A percentile compares a stretch with the other conserved stretches of the same genome.
Evolutionary conservation across 2,113 vertebrate species (phyloP).

Genomic region (Catharus fuscescens): DNA sequence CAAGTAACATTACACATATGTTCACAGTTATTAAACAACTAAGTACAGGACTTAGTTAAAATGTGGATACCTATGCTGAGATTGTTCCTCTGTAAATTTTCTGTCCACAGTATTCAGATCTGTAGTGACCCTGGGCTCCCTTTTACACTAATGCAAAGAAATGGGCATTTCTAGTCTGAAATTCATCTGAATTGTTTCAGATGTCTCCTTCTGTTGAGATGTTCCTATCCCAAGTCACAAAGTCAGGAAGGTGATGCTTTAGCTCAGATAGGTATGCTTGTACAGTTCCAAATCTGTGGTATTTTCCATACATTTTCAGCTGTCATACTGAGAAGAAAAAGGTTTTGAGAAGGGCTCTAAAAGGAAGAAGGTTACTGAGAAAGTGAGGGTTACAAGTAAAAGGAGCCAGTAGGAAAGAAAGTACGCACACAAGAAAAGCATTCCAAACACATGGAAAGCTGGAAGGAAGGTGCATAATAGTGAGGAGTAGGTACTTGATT

Average conservation of each 20-base stretch:
- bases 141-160: neutral
- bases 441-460: neutral
- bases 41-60: neutral
- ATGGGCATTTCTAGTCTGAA: fast-evolving
- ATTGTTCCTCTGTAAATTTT: neutral
- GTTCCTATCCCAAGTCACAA: neutral
- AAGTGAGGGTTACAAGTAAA: neutral
- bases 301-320: neutral
- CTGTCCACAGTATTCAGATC: neutral
- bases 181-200: neutral
- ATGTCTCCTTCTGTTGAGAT: neutral
- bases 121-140: neutral
- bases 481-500: neutral
- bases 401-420: neutral
- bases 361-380: neutral
- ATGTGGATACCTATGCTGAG: neutral
- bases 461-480: neutral
- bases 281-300: neutral
- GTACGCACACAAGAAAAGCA: neutral
- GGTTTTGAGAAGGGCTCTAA: neutral
- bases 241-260: neutral
- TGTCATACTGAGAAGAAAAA: neutral
- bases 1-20: neutral
- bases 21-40: neutral
- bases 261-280: neutral